Percentiles rank a stretch among this genome's conserved stretches.
Conservation (phyloP, 2,888 invertebrate genomes). For the Trypoxylon attenuatum region DNA sequence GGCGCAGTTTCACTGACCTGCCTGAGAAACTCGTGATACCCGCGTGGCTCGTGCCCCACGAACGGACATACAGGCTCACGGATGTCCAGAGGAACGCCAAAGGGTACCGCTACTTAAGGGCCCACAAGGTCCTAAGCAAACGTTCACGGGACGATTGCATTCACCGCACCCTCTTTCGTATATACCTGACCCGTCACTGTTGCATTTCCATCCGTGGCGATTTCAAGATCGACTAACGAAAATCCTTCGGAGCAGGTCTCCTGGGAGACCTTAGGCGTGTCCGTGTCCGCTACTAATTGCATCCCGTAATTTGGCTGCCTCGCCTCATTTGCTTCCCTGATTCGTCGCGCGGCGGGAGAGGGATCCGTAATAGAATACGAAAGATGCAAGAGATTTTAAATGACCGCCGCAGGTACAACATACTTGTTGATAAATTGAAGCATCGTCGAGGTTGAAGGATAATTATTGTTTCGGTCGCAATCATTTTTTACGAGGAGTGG, state of each 20-base stretch:
- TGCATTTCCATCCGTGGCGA: constrained; percentile 11
- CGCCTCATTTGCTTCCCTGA: background rate
- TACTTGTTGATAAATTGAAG: too few species aligned
- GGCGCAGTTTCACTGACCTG: constrained; percentile 75
- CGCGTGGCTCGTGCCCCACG: constrained; percentile 64
- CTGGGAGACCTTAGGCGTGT: background rate
- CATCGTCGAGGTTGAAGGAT: too few species aligned
- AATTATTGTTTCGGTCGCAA: too few species aligned
- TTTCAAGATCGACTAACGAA: background rate
- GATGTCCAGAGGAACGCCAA: constrained; percentile 43
- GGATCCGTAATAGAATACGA: too few species aligned
- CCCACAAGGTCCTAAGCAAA: constrained; percentile 42
- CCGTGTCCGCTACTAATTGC: background rate
- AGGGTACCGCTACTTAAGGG: constrained; percentile 58
- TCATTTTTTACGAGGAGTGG: too few species aligned
- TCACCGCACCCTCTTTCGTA: background rate
- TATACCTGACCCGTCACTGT: constrained; percentile 25
- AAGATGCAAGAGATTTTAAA: too few species aligned
- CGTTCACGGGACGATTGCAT: constrained; percentile 11
- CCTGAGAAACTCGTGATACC: constrained; percentile 73
- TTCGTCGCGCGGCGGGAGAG: too few species aligned
- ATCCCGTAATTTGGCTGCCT: background rate
- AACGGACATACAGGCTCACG: constrained; percentile 53
- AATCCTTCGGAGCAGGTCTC: background rate
- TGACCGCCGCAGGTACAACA: too few species aligned